Evolutionary conservation across 2,113 vertebrate species (phyloP), one percentile per base, ranked within the genome.

Genomic region (Antechinus flavipes): DNA sequence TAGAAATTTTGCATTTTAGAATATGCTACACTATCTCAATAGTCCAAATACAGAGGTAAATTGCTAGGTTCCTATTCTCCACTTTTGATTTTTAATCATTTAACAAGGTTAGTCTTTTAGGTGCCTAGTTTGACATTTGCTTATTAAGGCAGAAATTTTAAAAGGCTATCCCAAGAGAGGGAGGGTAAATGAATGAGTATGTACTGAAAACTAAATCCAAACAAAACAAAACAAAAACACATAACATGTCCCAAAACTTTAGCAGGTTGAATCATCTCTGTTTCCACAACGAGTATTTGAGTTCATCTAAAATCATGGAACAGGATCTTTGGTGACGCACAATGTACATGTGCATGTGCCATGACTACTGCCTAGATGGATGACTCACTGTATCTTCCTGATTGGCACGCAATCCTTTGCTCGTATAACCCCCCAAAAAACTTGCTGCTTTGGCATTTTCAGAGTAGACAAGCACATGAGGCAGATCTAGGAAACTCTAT

Each of bases 1-100:
- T 90, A 91, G 92, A 96, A 76, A 46, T 54, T 89, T 55, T 93
- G 53, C 9, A 96, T 47, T 97, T 98, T 96, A 95, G 92, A 47
- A 95, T 92, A 23, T 30, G 92, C 97, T 96, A 90, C 55, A 91
- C 24, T 10, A 89, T 92, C 95, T 95, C 89, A 96, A 49, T n/a
- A 42, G 91, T 93, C 8, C 46, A 50, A 89, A 25, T 90, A 92
- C 91, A 95, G 95, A 96, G 84, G 90, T 94, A 93, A 95, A 25
- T 90, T 94, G 16, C 61, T 49, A 93, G n/a, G 53, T 30, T 94
- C 90, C 53, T 49, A 95, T 97, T 94, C 14, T 76, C 54, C 91
- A 42, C 7, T 14, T 14, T 25, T 94, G 14, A 76, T 68, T 96
- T 98, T 91, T 90, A 58, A 0, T 94, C 91, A 92, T 47, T 16